These are phyloP conservation scores for Bhutanitis thaidina DNA, from an alignment of 2,888 invertebrate genomes.

Conservation along the genomic window DNA sequence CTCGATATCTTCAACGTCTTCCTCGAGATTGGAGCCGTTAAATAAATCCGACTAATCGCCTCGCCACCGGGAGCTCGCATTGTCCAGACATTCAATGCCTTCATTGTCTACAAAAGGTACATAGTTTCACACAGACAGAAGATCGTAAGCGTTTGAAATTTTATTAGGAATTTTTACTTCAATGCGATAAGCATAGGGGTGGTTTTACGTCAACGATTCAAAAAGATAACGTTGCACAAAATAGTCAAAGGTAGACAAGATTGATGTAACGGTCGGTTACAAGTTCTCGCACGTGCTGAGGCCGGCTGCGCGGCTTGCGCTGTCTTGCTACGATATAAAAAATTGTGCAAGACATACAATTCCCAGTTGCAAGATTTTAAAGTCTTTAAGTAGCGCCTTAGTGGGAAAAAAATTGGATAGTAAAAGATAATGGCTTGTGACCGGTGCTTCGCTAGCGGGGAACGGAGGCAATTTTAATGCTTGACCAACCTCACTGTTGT, in stretches of 20 bases:
- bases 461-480: slow-evolving; percentile 19
- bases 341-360: slow-evolving; percentile 25
- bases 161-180: slow-evolving; percentile 29
- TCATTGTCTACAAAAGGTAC: slow-evolving; percentile 52
- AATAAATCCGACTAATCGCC: slow-evolving; percentile 68
- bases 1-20: slow-evolving; percentile 31
- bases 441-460: slow-evolving; percentile 12
- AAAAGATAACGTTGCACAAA: slow-evolving; percentile 53
- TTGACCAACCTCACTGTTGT: slow-evolving; percentile 16
- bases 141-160: slow-evolving; percentile 28
- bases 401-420: slow-evolving; percentile 18
- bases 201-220: slow-evolving; percentile 26
- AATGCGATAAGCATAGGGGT: slow-evolving; percentile 29
- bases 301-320: slow-evolving; percentile 52
- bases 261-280: slow-evolving; percentile 73
- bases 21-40: slow-evolving; percentile 56
- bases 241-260: slow-evolving; percentile 65
- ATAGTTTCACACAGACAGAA: slow-evolving; percentile 27
- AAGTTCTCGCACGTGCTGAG: slow-evolving; percentile 71
- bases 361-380: slow-evolving; percentile 20
- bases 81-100: slow-evolving; percentile 69
- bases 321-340: slow-evolving; percentile 27
- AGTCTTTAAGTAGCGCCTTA: slow-evolving; percentile 14
- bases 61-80: slow-evolving; percentile 50
- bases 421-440: slow-evolving; percentile 23